phyloP scores from a whole-genome alignment of 2,888 invertebrate genomes.

The Hedychridium roseum region DNA sequence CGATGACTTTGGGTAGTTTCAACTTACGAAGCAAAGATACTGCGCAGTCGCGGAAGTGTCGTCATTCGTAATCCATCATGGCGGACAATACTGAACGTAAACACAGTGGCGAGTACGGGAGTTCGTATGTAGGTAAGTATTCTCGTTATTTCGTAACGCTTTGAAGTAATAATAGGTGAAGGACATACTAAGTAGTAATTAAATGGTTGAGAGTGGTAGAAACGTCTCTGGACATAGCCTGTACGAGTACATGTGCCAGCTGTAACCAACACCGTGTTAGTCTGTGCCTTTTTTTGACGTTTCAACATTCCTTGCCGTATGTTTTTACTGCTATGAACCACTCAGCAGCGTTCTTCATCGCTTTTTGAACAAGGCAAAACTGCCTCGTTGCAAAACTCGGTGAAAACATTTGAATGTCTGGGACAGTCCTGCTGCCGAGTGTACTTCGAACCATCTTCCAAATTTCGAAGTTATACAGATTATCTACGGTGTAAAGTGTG shows the following conservation, averaged over 20 bases:
- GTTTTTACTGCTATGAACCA: too few species aligned
- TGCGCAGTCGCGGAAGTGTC: conserved; percentile 51
- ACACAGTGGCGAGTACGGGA: conserved; percentile 63
- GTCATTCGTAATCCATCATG: conserved; percentile 60
- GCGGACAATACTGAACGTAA: conserved; percentile 66
- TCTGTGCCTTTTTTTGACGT: conserved; percentile 27
- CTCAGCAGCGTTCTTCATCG: conserved; percentile 1
- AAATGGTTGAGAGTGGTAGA: too few species aligned
- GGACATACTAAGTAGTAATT: too few species aligned
- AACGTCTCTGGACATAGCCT: neutral
- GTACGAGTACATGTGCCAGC: conserved; percentile 31
- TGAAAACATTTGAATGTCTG: neutral
- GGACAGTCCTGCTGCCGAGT: neutral
- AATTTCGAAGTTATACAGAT: too few species aligned
- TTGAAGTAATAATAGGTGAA: too few species aligned
- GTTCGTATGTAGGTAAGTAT: conserved; percentile 59
- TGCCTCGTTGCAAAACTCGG: neutral
- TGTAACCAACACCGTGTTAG: conserved; percentile 35
- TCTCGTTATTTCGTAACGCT: conserved; percentile 8
- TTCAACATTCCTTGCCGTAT: conserved; percentile 14
- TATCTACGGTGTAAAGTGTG: too few species aligned
- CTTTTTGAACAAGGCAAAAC: too few species aligned
- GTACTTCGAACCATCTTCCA: neutral
- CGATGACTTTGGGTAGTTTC: too few species aligned
- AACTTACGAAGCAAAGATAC: conserved; percentile 35